Conservation (phyloP, 1,140 invertebrate species). For the Augochlora pura region DNA sequence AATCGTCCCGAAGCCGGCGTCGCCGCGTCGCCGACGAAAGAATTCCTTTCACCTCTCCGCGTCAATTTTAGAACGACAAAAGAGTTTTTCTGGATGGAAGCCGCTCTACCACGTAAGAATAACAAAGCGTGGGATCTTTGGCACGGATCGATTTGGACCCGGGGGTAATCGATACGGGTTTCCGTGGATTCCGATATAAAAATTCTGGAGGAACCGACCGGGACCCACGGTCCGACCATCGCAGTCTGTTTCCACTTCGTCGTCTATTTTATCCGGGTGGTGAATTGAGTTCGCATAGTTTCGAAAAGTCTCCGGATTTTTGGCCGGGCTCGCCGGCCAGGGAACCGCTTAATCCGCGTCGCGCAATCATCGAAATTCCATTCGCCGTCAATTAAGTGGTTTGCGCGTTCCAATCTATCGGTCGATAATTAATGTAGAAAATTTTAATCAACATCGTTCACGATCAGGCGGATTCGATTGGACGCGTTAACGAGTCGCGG, state of each 20-base stretch:
- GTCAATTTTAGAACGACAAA: slow-evolving; percentile 57
- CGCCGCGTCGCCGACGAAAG: slow-evolving; percentile 39
- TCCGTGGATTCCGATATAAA: too few species aligned
- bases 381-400: slow-evolving; percentile 36
- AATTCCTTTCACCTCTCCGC: slow-evolving; percentile 49
- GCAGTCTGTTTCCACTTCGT: background rate
- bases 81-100: background rate
- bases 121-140: background rate
- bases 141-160: background rate
- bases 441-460: slow-evolving; percentile 37
- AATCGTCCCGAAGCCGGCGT: slow-evolving; percentile 34
- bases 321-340: background rate
- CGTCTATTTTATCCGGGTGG: too few species aligned
- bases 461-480: slow-evolving; percentile 24
- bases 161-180: background rate
- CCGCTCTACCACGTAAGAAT: slow-evolving; percentile 13
- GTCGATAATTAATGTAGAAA: slow-evolving; percentile 46
- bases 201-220: too few species aligned
- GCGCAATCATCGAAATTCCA: slow-evolving; percentile 28
- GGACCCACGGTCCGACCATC: background rate
- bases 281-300: too few species aligned
- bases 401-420: slow-evolving; percentile 39
- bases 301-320: background rate
- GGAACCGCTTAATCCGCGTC: background rate
- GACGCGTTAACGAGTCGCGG: slow-evolving; percentile 33